Evolutionary conservation across 2,113 vertebrate species (phyloP).

Genomic region (Hippopotamus amphibius): DNA sequence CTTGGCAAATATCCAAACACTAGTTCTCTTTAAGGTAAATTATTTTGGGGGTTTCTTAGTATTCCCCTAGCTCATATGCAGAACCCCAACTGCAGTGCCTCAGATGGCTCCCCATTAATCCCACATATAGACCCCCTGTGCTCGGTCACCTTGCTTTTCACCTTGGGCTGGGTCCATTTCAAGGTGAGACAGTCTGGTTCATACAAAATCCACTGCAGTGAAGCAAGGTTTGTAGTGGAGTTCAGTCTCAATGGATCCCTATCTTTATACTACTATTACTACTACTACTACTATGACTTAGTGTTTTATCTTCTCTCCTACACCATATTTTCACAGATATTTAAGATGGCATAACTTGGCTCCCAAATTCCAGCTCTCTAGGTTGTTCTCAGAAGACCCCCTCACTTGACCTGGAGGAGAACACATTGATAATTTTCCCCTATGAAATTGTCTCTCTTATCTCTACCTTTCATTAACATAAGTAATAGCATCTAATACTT

Average conservation of each 20-base stretch:
- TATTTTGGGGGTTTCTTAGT: neutral
- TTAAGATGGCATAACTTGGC: neutral
- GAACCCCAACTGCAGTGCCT: neutral
- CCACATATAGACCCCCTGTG: rapidly evolving
- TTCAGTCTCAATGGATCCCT: rapidly evolving
- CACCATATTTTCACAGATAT: neutral
- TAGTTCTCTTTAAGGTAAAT: neutral
- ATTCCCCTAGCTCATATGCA: neutral
- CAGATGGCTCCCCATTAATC: neutral
- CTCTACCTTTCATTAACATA: neutral
- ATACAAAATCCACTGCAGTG: neutral
- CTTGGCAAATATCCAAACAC: neutral
- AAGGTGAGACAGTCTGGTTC: neutral
- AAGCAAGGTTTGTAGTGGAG: neutral
- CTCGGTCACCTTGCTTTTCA: rapidly evolving
- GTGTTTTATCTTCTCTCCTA: neutral
- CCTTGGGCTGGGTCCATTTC: neutral
- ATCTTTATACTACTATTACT: neutral
- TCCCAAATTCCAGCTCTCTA: neutral
- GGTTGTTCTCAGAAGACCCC: neutral
- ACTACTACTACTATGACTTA: neutral
- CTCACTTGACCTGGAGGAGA: neutral
- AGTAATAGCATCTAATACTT: neutral
- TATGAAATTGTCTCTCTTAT: neutral
- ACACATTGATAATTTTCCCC: neutral